phyloP scores from a whole-genome alignment of 2,797 vertebrate species.

The Myotis findleyi region DNA sequence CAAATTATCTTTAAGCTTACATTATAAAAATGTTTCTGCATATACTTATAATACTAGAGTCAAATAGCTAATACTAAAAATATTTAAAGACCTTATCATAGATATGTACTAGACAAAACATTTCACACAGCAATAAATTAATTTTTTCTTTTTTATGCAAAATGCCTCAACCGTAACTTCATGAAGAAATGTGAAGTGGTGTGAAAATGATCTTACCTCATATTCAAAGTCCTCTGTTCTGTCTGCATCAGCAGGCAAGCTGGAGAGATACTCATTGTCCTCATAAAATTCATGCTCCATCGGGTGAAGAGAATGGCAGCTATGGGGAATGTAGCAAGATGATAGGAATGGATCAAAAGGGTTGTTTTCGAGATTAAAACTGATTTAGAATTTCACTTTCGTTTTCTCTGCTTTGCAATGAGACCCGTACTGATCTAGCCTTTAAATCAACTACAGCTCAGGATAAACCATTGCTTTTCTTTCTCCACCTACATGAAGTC shows the following conservation, averaged over 20 bases:
- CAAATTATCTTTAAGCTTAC: conserved; percentile 31
- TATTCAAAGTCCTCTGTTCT: conserved; percentile 97
- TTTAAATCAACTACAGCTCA: conserved; percentile 44
- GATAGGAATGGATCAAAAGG: conserved; percentile 80
- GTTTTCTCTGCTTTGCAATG: conserved; percentile 65
- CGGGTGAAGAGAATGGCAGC: conserved; percentile 97
- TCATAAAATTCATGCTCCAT: conserved; percentile 96
- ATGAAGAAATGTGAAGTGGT: conserved; percentile 58
- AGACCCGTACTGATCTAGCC: conserved; percentile 46
- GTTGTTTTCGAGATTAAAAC: conserved; percentile 74
- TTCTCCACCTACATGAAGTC: conserved; percentile 58
- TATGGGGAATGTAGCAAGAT: conserved; percentile 85
- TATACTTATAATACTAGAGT: neutral
- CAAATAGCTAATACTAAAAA: neutral
- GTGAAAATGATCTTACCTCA: conserved; percentile 91
- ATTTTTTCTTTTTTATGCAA: conserved; percentile 47
- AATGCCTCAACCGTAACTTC: neutral
- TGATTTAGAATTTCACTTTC: conserved; percentile 56
- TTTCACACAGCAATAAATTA: neutral
- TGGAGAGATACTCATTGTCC: conserved; percentile 95
- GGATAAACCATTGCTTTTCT: conserved; percentile 45
- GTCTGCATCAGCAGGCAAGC: conserved; percentile 93
- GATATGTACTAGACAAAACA: neutral
- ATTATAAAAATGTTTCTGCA: conserved; percentile 14
- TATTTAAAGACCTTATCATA: neutral